Evolutionary conservation across 2,888 invertebrate genomes (phyloP), one percentile per base, ranked within the genome.

Genomic region (Sylvicola fuscatus): DNA sequence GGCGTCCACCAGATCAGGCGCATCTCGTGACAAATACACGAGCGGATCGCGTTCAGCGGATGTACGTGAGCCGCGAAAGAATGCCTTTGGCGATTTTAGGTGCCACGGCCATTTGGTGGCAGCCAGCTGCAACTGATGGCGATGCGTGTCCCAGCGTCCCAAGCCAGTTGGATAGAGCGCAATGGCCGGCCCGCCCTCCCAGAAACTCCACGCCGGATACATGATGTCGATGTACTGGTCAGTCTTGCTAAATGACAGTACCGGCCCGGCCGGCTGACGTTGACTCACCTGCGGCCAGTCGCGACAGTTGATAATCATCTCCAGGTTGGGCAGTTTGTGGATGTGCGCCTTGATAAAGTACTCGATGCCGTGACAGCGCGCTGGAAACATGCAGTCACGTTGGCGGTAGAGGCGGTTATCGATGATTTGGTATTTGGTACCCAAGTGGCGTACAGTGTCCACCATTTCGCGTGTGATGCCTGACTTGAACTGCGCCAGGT

Each of bases 131-230:
- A 92, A 69, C 7, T 74, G 68, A 39, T 68, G 60, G 37, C 90
- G 66, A 51, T 83, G 81, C 44, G 72, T 56, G 55, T 93, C 92
- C 95, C 95, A 97, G 30, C 90, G 65, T 1, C 93, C 95, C 42
- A 95, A 72, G 14, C 95, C 95, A 36, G 72, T 78, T 0, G 95
- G 95, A 60, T 93, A 92, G 8, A 92, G 61, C 27, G 79, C 72
- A 45, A 95, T 93, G 1, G 95, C 93, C 11, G 97, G 97, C 0
- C 97, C 97, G 16, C 95, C 95, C 60, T 89, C 89, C 92, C 93
- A 92, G 58, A 97, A 97, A 29, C 89, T 78, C 95, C 95, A 97
- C 0, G 93, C 84, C 2, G 95, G 95, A 54, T 83, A 86, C 74
- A 83, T 82, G 40, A 97, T 87, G 52, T 97, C 97, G 54, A 68